Evolutionary conservation across 2,888 invertebrate genomes (phyloP).

Genomic region (Merodon equestris): DNA sequence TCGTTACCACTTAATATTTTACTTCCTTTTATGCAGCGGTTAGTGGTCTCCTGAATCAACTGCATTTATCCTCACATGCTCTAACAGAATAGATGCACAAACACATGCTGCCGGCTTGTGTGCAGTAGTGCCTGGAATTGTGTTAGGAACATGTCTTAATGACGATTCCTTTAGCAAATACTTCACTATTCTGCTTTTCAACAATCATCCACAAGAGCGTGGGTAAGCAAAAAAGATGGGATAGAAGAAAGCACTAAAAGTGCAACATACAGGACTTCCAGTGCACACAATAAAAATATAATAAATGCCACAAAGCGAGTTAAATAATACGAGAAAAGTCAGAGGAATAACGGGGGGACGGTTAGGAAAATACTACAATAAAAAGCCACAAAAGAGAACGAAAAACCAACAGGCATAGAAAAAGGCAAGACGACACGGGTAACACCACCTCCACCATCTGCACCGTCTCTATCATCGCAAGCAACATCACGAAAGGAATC

Average conservation of each 20-base stretch:
- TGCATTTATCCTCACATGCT: background rate
- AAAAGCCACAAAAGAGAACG: too few relatives aligned
- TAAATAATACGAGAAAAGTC: constrained; percentile 31
- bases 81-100: background rate
- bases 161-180: constrained; percentile 45
- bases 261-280: constrained; percentile 48
- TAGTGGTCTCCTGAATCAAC: constrained; percentile 45
- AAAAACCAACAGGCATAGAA: constrained; percentile 27
- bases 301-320: constrained; percentile 65
- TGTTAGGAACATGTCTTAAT: constrained; percentile 61
- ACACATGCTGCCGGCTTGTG: too few relatives aligned
- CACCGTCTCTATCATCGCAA: background rate
- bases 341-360: background rate
- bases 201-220: constrained; percentile 7
- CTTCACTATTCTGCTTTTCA: constrained; percentile 14
- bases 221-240: constrained; percentile 5
- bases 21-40: constrained; percentile 60
- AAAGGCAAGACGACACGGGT: constrained; percentile 23
- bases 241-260: constrained; percentile 42
- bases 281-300: constrained; percentile 59
- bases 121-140: too few relatives aligned
- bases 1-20: constrained; percentile 67
- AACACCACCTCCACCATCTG: background rate
- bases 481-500: too few relatives aligned
- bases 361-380: too few relatives aligned